Base-by-base conservation (phyloP, 2,113 vertebrate species). In the Ivindomyrus marchei region DNA sequence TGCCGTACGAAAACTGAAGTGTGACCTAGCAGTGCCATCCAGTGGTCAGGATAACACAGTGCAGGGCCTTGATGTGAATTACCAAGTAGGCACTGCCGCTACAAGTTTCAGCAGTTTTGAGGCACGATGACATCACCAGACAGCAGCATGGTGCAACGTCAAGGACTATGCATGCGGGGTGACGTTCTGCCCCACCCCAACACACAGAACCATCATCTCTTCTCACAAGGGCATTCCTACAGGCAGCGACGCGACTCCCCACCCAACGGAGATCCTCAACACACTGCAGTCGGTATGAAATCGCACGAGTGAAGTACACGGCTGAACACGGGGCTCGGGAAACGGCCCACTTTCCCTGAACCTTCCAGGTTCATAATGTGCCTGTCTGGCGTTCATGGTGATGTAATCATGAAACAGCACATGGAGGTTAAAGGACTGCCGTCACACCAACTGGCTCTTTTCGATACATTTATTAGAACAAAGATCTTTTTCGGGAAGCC, bases 401-500 rank as follows among this genome's bases (percentile, higher is more conserved):
- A 53, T 50, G 47, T 27, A 11, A 87, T 56, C 46, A 53, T 49
- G 24, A 19, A 31, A 15, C 46, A 4, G 21, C 36, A 27, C 13
- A 49, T 74, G 1, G 47, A 46, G 17, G n/a, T 13, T 21, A 24
- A 66, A 85, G 27, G 5, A 88, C 39, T 45, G 9, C 90, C 39
- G 89, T 90, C 27, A 90, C 90, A 17, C 77, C 52, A 53, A 88
- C 1, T 0, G 74, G 77, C 92, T 91, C 88, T 95, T 95, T 95
- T 89, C 21, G 8, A 93, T 90, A 94, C 9, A 94, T 96, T 96
- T 96, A 96, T 96, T 96, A 93, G 93, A 94, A 95, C 94, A 95
- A 95, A 91, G 85, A 86, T 91, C 2, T 77, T 87, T 70, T 46
- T 91, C 53, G 46, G 89, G 49, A 77, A 77, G 31, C 31, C 49